Conservation (phyloP, 2,888 invertebrate species). For the Nomada ferruginata region DNA sequence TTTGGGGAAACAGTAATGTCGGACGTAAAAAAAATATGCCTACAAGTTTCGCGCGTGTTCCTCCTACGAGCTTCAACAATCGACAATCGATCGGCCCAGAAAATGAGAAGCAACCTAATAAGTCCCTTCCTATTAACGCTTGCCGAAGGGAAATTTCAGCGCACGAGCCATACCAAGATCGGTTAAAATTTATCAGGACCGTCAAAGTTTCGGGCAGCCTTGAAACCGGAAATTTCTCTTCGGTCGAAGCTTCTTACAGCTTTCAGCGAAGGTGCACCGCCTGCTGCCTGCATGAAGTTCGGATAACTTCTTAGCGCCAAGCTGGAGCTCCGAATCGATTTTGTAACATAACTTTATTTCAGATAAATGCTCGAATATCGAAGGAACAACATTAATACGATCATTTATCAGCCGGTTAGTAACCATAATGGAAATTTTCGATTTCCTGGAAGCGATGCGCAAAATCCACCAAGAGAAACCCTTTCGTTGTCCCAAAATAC, state of each 20-base stretch:
- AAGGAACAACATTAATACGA: background rate
- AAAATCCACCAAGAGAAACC: background rate
- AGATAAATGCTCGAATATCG: constrained; percentile 19
- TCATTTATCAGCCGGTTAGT: constrained; percentile 13
- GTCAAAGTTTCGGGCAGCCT: constrained; percentile 47
- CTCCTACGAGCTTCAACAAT: constrained; percentile 6
- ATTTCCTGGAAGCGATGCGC: constrained; percentile 15
- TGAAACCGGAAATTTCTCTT: constrained; percentile 52
- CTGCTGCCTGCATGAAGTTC: constrained; percentile 35
- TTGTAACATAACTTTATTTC: constrained; percentile 35
- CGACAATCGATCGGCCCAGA: background rate
- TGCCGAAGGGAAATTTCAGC: constrained; percentile 35
- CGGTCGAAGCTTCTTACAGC: constrained; percentile 51
- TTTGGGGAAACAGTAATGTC: background rate
- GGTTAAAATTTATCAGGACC: constrained; percentile 45
- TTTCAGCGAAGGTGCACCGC: constrained; percentile 43
- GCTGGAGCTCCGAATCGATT: constrained; percentile 33
- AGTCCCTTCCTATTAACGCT: constrained; percentile 22
- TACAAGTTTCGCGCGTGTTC: background rate
- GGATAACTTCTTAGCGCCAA: constrained; percentile 35
- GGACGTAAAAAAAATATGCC: constrained; percentile 4
- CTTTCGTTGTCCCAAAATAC: background rate
- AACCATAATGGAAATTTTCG: background rate
- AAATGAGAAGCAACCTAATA: constrained; percentile 28
- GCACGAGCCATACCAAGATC: background rate